These are phyloP conservation scores for Casuarius casuarius DNA, from an alignment of 2,113 vertebrate species.

Conservation along the genomic window DNA sequence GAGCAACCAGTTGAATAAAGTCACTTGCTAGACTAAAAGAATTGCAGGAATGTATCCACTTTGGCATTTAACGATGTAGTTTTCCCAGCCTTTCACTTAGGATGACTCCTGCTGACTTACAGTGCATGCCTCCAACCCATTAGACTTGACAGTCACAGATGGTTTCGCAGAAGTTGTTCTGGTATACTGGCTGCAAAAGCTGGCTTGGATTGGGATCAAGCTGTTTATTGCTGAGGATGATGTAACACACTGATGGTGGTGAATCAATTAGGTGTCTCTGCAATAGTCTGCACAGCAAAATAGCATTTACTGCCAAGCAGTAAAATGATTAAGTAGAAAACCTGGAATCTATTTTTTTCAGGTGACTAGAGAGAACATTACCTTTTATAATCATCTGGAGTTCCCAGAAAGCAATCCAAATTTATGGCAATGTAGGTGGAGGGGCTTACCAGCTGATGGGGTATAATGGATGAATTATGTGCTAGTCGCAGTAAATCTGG, in stretches of 20 bases:
- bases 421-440: background rate
- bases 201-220: slow-evolving; percentile 55
- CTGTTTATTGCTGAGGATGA: slow-evolving; percentile 55
- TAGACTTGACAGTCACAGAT: slow-evolving; percentile 55
- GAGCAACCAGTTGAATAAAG: background rate
- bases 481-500: slow-evolving; percentile 14
- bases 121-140: slow-evolving; percentile 26
- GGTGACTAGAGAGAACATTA: slow-evolving; percentile 56
- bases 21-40: background rate
- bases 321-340: slow-evolving; percentile 63
- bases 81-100: background rate
- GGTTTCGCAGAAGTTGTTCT: slow-evolving; percentile 64
- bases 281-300: slow-evolving; percentile 32
- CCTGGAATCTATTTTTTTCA: slow-evolving; percentile 61
- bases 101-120: slow-evolving; percentile 12
- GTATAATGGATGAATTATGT: slow-evolving; percentile 21
- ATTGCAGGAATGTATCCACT: background rate
- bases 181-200: slow-evolving; percentile 43
- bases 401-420: slow-evolving; percentile 38
- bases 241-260: slow-evolving; percentile 53
- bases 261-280: slow-evolving; percentile 67
- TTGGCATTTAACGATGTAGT: background rate
- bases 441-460: slow-evolving; percentile 29
- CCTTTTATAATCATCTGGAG: slow-evolving; percentile 50
- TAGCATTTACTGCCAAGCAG: slow-evolving; percentile 42